These are phyloP conservation scores for Ophion costatus DNA, from an alignment of 2,888 invertebrate species.

Conservation along the genomic window DNA sequence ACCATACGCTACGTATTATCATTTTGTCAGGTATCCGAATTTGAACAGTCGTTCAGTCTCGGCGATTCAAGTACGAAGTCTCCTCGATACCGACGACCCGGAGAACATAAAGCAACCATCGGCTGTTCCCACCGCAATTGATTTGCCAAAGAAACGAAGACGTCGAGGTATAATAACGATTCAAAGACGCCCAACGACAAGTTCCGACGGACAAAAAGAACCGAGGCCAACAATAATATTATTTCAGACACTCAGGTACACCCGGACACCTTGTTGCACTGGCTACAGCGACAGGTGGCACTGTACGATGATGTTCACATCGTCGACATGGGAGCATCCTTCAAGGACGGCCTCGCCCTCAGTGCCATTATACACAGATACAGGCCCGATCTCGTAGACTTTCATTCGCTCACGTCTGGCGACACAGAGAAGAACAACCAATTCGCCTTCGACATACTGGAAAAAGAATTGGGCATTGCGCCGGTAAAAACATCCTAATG, in stretches of 20 bases:
- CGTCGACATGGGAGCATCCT: slow-evolving; percentile 88
- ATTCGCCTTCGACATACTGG: slow-evolving; percentile 93
- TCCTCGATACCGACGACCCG: slow-evolving; percentile 90
- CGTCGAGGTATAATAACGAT: slow-evolving; percentile 85
- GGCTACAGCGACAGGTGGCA: slow-evolving; percentile 90
- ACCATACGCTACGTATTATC: too few species aligned
- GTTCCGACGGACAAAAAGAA: not conserved
- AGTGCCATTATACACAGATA: slow-evolving; percentile 93
- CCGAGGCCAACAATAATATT: not conserved
- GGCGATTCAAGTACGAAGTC: slow-evolving; percentile 90
- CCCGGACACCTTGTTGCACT: slow-evolving; percentile 90
- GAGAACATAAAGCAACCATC: slow-evolving; percentile 86
- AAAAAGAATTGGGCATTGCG: slow-evolving; percentile 91
- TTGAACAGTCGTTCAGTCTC: slow-evolving; percentile 90
- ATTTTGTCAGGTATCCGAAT: slow-evolving; percentile 88
- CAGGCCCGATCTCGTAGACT: slow-evolving; percentile 95
- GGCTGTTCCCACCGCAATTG: slow-evolving; percentile 82
- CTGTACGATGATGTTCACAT: slow-evolving; percentile 87
- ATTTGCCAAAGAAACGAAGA: slow-evolving; percentile 88
- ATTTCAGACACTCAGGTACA: slow-evolving; percentile 88
- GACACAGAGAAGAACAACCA: slow-evolving; percentile 90
- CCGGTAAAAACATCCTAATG: slow-evolving; percentile 82
- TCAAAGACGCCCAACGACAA: too few species aligned
- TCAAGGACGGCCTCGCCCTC: slow-evolving; percentile 88
- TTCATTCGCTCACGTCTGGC: slow-evolving; percentile 87